Evolutionary conservation across 2,113 vertebrate genomes (phyloP), one percentile per base, ranked within the genome.

Genomic region (Poecilia latipinna): DNA sequence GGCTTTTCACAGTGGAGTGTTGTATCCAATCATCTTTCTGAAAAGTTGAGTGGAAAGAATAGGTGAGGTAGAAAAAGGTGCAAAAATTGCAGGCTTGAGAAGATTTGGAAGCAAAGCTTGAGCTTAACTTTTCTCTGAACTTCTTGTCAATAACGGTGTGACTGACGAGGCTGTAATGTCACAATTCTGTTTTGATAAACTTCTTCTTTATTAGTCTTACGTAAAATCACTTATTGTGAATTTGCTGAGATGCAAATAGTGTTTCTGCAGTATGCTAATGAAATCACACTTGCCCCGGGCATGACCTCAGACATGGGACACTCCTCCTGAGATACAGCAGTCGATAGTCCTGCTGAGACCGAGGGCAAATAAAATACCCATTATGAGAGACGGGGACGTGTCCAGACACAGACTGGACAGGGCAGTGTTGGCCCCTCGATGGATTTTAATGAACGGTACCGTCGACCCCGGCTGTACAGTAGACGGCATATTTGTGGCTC

Each of bases 321-420:
- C 63, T 77, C 77, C 86, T 79, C 84, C 17, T 42, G 62, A 87
- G 89, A 89, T 70, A 48, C 65, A 66, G 77, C 32, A 29, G 85
- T 90, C 82, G 75, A 91, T 93, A 80, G 79, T 60, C 72, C 24
- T 68, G 22, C 79, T 62, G 78, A 90, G 74, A 73, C 75, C 64
- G 33, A 85, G 79, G 84, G 82, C 78, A 78, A 86, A 94, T 94
- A 91, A 91, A 91, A 90, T 82, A 75, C 67, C 82, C 65, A 84
- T 94, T 91, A 92, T 64, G 79, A 74, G 86, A 85, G 82, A 65
- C 63, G 0, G 42, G 54, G 74, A 90, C 35, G 10, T 88, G 88
- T 78, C 79, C 77, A 65, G 82, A 79, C 79, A 77, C 83, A 75
- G 62, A 87, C 22, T 54, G 73, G 79, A 90, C 74, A 72, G 85